Conservation (phyloP, 2,888 invertebrate genomes). For the Petrophora chlorosata region DNA sequence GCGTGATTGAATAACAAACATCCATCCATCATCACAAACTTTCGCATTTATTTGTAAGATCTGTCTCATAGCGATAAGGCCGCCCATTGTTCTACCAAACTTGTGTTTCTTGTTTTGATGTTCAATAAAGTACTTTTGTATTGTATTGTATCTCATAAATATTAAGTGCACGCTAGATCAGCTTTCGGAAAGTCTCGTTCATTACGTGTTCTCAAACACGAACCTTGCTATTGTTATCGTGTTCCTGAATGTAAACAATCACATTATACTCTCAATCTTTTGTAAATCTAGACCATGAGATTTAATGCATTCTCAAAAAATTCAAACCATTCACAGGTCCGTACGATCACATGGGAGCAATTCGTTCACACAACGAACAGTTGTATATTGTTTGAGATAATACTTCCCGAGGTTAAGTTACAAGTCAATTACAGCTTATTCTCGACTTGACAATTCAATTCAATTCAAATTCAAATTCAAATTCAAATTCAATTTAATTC, state of each 20-base stretch:
- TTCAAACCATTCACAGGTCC: conserved; percentile 39
- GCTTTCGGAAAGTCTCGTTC: not conserved
- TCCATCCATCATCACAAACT: no score
- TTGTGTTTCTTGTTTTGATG: no score
- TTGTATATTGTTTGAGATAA: not conserved
- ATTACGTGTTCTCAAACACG: conserved; percentile 25
- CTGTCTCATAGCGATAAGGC: no score
- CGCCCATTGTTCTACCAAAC: no score
- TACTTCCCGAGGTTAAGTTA: not conserved
- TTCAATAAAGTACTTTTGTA: no score
- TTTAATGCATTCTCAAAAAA: conserved; percentile 40
- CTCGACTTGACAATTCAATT: not conserved
- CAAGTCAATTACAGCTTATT: not conserved
- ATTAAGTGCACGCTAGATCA: not conserved
- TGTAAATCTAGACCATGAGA: conserved; percentile 47
- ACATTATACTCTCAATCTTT: conserved; percentile 38
- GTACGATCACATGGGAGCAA: conserved; percentile 5
- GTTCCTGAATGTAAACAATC: conserved; percentile 48
- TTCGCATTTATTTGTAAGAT: no score
- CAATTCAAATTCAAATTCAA: no score
- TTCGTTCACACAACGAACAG: not conserved
- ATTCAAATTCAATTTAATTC: no score
- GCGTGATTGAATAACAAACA: no score
- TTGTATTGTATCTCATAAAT: not conserved
- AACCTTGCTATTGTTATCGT: conserved; percentile 52